Evolutionary conservation across 2,888 invertebrate genomes (phyloP).

Genomic region (Ceriagrion tenellum): DNA sequence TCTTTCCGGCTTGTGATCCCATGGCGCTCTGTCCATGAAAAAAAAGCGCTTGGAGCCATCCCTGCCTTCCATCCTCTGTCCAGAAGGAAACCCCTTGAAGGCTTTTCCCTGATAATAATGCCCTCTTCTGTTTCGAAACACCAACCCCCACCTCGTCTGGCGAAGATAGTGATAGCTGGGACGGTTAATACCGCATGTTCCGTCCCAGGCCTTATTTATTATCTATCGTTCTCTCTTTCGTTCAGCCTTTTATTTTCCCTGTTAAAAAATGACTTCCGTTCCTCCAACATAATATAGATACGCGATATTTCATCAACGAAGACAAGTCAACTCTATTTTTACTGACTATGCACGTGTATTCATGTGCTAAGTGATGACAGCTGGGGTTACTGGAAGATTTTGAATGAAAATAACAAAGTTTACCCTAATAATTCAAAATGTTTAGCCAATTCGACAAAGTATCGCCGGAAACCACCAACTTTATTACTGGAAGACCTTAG

Average conservation of each 20-base stretch:
- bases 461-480: too few relatives aligned
- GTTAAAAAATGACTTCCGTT: neutral
- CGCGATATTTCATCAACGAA: neutral
- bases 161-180: neutral
- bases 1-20: slow-evolving; percentile 15
- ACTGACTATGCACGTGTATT: too few relatives aligned
- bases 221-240: neutral
- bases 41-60: neutral
- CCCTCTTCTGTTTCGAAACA: slow-evolving; percentile 17
- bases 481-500: too few relatives aligned
- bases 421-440: too few relatives aligned
- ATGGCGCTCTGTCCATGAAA: neutral
- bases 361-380: too few relatives aligned
- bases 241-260: neutral
- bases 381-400: too few relatives aligned
- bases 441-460: too few relatives aligned
- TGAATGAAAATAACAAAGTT: too few relatives aligned
- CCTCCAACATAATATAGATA: neutral
- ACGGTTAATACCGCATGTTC: neutral
- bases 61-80: slow-evolving; percentile 11
- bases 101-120: slow-evolving; percentile 19
- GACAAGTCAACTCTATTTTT: too few relatives aligned
- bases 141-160: slow-evolving; percentile 17
- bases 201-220: neutral
- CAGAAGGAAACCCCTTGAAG: slow-evolving; percentile 1